Evolutionary conservation across 1,140 invertebrate species (phyloP).

Genomic region (Drosophila mayri): DNA sequence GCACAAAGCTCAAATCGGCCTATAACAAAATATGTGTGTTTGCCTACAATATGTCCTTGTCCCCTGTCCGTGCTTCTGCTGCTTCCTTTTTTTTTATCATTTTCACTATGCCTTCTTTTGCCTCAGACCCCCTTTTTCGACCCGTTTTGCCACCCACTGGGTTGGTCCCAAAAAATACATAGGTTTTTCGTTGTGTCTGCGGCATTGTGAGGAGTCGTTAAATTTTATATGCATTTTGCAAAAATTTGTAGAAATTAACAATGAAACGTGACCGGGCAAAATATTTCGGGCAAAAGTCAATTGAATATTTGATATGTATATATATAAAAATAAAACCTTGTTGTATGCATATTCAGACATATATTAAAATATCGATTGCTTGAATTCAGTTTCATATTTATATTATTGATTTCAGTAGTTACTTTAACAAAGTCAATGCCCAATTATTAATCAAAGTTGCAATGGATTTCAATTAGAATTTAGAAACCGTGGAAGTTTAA

Average conservation of each 20-base stretch:
- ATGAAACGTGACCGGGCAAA: constrained; percentile 81
- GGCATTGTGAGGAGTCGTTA: constrained; percentile 59
- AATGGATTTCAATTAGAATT: too few relatives aligned
- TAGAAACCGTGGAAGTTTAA: neutral
- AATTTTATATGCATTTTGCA: constrained; percentile 76
- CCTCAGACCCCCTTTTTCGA: neutral
- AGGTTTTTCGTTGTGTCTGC: constrained; percentile 36
- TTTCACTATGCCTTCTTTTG: neutral
- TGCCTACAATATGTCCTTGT: constrained; percentile 34
- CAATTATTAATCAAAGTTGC: neutral
- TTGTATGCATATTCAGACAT: constrained; percentile 13
- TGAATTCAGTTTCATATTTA: neutral
- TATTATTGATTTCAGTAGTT: neutral
- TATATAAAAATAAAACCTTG: neutral
- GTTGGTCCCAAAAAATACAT: constrained; percentile 28
- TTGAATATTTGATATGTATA: constrained; percentile 54
- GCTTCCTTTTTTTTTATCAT: constrained; percentile 13
- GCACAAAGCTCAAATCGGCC: constrained; percentile 65
- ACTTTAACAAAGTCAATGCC: neutral
- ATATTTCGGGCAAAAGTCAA: constrained; percentile 66
- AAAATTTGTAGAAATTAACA: constrained; percentile 81
- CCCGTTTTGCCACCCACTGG: constrained; percentile 10
- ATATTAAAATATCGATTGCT: constrained; percentile 4
- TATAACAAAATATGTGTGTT: constrained; percentile 72
- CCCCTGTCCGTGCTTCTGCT: constrained; percentile 20